phyloP scores from a whole-genome alignment of 2,888 invertebrate species.

The Serrognathus titanus region DNA sequence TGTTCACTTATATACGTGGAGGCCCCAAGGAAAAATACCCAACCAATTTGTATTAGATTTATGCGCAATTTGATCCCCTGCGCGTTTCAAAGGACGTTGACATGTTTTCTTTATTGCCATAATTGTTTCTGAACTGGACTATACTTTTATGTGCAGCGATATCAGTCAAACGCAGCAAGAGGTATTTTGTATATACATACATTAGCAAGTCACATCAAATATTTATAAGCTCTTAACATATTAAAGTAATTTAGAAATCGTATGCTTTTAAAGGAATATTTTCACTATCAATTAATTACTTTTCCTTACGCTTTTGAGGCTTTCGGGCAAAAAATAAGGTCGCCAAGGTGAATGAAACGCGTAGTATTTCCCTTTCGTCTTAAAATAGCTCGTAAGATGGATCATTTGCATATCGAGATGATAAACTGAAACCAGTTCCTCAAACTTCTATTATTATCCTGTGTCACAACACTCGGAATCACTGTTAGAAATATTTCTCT shows the following conservation, averaged over 20 bases:
- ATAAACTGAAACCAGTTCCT: neutral
- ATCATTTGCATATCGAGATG: neutral
- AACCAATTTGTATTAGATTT: neutral
- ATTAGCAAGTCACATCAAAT: too few relatives aligned
- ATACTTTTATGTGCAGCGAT: too few relatives aligned
- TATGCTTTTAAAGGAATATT: too few relatives aligned
- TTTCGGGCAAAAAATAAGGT: neutral
- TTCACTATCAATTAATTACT: too few relatives aligned
- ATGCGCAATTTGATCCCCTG: neutral
- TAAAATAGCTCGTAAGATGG: neutral
- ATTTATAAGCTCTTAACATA: too few relatives aligned
- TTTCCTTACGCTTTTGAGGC: neutral
- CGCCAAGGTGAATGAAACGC: neutral
- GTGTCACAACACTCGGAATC: neutral
- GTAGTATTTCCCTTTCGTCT: neutral
- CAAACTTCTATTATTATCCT: neutral
- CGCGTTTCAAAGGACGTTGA: neutral
- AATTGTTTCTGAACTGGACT: too few relatives aligned
- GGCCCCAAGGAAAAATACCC: neutral
- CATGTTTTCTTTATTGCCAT: neutral
- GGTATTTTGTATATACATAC: too few relatives aligned
- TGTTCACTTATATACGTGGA: neutral
- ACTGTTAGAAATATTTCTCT: too few relatives aligned
- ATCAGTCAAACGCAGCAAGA: too few relatives aligned
- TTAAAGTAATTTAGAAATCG: too few relatives aligned